These are phyloP conservation scores for Sebastes diaconus DNA, from an alignment of 2,797 vertebrate genomes.

Conservation along the genomic window DNA sequence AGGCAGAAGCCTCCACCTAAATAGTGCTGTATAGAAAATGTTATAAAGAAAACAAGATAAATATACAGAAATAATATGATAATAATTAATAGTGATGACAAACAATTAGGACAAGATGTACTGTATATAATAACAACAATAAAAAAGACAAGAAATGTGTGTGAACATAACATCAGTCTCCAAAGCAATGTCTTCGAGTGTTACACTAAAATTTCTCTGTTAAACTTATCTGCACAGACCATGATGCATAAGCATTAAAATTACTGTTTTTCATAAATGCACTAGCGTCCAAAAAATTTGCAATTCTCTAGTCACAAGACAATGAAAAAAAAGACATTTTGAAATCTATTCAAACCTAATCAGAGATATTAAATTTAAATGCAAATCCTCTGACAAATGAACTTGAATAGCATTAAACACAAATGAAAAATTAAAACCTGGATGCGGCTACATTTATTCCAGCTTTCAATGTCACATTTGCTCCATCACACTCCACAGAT, in stretches of 20 bases:
- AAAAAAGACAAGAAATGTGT: no score
- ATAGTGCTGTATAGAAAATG: no score
- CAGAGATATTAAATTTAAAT: background rate
- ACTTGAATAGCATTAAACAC: background rate
- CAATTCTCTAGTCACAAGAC: background rate
- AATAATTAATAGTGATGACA: no score
- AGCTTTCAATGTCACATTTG: background rate
- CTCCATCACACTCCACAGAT: background rate
- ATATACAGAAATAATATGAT: no score
- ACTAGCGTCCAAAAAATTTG: rapidly evolving
- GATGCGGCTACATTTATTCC: background rate
- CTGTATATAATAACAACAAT: no score
- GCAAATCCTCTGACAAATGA: background rate
- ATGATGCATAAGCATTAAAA: background rate
- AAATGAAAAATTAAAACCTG: background rate
- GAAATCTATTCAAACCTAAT: background rate
- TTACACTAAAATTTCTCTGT: background rate
- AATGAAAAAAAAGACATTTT: background rate
- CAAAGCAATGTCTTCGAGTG: background rate
- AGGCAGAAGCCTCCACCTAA: no score
- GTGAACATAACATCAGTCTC: background rate
- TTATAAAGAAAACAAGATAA: no score
- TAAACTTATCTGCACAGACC: background rate
- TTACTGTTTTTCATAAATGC: background rate
- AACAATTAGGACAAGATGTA: no score